These are phyloP conservation scores for Clitarchus hookeri DNA, from an alignment of 2,888 invertebrate species.

Conservation along the genomic window DNA sequence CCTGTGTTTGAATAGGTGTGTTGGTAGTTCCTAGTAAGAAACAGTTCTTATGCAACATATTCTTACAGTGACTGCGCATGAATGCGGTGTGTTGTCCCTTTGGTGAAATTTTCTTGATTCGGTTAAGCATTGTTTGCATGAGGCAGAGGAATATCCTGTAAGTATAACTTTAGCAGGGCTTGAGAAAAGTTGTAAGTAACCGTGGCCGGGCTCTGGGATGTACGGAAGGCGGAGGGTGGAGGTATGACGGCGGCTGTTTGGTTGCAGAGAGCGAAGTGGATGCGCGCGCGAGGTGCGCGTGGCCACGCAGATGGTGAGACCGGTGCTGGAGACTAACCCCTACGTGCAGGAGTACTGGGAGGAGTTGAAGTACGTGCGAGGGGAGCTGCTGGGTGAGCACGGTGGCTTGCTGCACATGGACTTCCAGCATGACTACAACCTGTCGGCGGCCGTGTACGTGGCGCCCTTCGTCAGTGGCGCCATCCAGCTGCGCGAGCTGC, in stretches of 20 bases:
- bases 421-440: not conserved
- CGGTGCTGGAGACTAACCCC: not conserved
- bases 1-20: too few relatives aligned
- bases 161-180: too few relatives aligned
- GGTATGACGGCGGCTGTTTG: not conserved
- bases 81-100: too few relatives aligned
- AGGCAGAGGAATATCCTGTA: too few relatives aligned
- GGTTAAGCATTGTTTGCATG: too few relatives aligned
- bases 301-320: not conserved
- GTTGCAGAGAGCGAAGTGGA: not conserved
- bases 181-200: too few relatives aligned
- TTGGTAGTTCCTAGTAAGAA: too few relatives aligned
- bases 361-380: not conserved
- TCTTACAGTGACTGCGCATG: too few relatives aligned
- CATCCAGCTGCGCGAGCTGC: not conserved
- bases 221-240: too few relatives aligned
- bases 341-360: not conserved
- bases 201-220: too few relatives aligned
- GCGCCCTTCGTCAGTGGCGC: not conserved
- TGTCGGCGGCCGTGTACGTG: not conserved
- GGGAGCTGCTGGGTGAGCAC: not conserved
- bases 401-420: not conserved
- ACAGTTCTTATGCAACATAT: too few relatives aligned
- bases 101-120: too few relatives aligned
- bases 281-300: not conserved